Evolutionary conservation across 2,113 vertebrate genomes (phyloP).

Genomic region (Bostrychus sinensis): DNA sequence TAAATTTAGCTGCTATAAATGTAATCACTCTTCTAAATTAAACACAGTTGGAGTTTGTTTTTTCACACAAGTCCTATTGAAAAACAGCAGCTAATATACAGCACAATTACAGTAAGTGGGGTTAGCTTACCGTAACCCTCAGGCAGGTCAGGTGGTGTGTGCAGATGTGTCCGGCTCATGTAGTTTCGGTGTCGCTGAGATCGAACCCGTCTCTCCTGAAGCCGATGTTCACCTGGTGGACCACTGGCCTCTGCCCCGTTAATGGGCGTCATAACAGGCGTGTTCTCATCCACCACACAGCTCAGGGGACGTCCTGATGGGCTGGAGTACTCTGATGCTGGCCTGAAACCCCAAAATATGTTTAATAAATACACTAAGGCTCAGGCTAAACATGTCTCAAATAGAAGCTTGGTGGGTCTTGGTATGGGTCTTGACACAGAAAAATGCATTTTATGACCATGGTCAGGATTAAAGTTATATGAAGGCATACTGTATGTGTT

Average conservation of each 20-base stretch:
- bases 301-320: constrained; percentile 90
- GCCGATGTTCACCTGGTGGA: constrained; percentile 84
- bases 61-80: neutral
- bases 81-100: neutral
- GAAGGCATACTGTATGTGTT: constrained; percentile 11
- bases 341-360: too few relatives aligned
- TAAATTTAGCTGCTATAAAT: neutral
- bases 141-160: constrained; percentile 92
- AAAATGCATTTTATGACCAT: constrained; percentile 15
- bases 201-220: constrained; percentile 89
- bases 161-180: constrained; percentile 96
- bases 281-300: constrained; percentile 95
- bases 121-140: constrained; percentile 90
- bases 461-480: constrained; percentile 10
- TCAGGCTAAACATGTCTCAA: too few relatives aligned
- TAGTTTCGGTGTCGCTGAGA: constrained; percentile 96
- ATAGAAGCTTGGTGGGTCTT: too few relatives aligned
- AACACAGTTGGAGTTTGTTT: neutral
- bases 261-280: constrained; percentile 85
- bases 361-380: neutral
- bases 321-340: constrained; percentile 94
- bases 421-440: constrained; percentile 8
- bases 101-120: neutral
- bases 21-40: neutral
- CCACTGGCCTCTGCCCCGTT: constrained; percentile 90